Percentiles rank a stretch among this genome's conserved stretches.
These are phyloP conservation scores for Tolmerus cingulatus DNA, from an alignment of 2,888 invertebrate genomes.

Conservation along the genomic window DNA sequence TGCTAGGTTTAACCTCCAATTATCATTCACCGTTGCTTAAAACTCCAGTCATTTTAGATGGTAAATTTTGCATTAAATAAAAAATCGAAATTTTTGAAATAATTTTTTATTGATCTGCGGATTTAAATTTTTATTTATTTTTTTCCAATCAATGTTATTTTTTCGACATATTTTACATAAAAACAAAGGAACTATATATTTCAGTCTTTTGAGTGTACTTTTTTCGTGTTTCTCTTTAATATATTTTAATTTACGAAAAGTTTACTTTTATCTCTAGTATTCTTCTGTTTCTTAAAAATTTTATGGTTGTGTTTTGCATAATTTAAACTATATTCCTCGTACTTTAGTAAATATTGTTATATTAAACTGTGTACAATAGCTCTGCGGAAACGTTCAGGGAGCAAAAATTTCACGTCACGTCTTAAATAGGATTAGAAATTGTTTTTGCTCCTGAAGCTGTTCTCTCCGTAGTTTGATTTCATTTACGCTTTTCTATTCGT, in stretches of 20 bases:
- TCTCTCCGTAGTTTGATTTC: conserved; percentile 9
- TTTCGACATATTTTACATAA: conserved; percentile 59
- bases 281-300: conserved; percentile 33
- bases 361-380: conserved; percentile 28
- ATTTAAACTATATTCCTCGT: conserved; percentile 24
- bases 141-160: conserved; percentile 47
- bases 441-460: neutral
- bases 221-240: conserved; percentile 31
- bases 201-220: conserved; percentile 63
- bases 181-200: conserved; percentile 65
- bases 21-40: no score
- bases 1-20: no score
- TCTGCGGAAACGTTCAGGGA: neutral
- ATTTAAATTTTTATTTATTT: conserved; percentile 35
- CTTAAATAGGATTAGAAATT: conserved; percentile 28
- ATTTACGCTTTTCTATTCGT: neutral
- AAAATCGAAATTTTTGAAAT: neutral
- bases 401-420: conserved; percentile 12
- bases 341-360: conserved; percentile 22
- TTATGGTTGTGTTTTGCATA: conserved; percentile 31
- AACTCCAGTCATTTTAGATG: no score
- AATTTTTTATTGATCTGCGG: conserved; percentile 35
- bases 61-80: neutral
- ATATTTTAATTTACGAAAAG: conserved; percentile 36
- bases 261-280: conserved; percentile 27